Conservation (phyloP, 2,888 invertebrate genomes). For the Alloplasta piceator region DNA sequence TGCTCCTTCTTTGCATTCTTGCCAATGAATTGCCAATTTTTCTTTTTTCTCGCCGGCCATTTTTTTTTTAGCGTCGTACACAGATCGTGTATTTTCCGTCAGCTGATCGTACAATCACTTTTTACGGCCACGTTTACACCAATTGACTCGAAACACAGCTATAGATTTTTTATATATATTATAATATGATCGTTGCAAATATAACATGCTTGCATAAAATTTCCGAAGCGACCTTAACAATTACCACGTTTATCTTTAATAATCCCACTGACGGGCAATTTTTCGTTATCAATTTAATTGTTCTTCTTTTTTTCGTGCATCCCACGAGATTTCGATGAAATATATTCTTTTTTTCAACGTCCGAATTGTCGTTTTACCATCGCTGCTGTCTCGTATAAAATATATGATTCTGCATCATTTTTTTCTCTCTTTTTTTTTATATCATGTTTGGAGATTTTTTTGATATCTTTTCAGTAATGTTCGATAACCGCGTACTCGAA, state of each 20-base stretch:
- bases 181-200: constrained; percentile 13
- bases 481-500: constrained; percentile 59
- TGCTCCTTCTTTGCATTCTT: constrained; percentile 19
- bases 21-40: too few relatives aligned
- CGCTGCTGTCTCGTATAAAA: constrained; percentile 38
- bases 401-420: constrained; percentile 20
- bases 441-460: not conserved
- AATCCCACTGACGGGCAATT: not conserved
- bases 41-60: too few relatives aligned
- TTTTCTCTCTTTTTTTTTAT: constrained; percentile 6
- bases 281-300: too few relatives aligned
- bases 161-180: not conserved
- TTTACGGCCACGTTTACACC: too few relatives aligned
- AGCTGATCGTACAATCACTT: too few relatives aligned
- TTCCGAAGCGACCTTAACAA: constrained; percentile 39
- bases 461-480: constrained; percentile 2
- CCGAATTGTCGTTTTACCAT: constrained; percentile 12
- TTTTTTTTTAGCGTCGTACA: too few relatives aligned
- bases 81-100: too few relatives aligned
- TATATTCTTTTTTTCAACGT: not conserved
- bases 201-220: constrained; percentile 54
- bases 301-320: not conserved
- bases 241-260: constrained; percentile 16
- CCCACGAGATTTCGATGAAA: not conserved
- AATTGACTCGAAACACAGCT: too few relatives aligned